These are phyloP conservation scores for Cebidichthys violaceus DNA, from an alignment of 2,113 vertebrate genomes.

Conservation along the genomic window DNA sequence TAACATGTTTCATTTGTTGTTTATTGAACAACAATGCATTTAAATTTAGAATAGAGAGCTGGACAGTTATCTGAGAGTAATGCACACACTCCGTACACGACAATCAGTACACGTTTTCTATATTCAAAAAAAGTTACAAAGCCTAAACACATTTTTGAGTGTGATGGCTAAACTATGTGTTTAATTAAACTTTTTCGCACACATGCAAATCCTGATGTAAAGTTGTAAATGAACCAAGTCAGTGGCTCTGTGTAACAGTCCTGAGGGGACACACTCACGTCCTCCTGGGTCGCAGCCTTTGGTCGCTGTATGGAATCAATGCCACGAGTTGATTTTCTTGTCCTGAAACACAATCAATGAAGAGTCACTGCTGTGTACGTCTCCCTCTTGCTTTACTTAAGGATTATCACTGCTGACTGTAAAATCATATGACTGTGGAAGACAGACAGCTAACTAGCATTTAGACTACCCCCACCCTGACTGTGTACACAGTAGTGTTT, in stretches of 20 bases:
- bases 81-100: not conserved
- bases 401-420: not conserved
- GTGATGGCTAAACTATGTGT: not conserved
- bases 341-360: slow-evolving; percentile 78
- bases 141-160: not conserved
- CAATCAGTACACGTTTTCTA: not conserved
- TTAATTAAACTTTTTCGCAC: not conserved
- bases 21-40: too few species aligned
- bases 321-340: slow-evolving; percentile 97
- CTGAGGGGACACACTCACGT: slow-evolving; percentile 83
- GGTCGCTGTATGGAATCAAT: slow-evolving; percentile 96
- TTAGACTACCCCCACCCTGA: too few species aligned
- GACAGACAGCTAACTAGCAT: not conserved
- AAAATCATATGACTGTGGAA: not conserved
- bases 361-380: not conserved
- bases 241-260: not conserved
- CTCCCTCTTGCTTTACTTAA: not conserved
- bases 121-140: too few species aligned
- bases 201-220: not conserved
- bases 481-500: slow-evolving; percentile 10
- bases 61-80: too few species aligned
- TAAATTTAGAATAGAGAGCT: too few species aligned
- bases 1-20: too few species aligned
- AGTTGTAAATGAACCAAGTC: not conserved
- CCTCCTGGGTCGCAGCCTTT: slow-evolving; percentile 90